Evolutionary conservation across 2,797 vertebrate genomes (phyloP).

Genomic region (Cyclura pinguis): DNA sequence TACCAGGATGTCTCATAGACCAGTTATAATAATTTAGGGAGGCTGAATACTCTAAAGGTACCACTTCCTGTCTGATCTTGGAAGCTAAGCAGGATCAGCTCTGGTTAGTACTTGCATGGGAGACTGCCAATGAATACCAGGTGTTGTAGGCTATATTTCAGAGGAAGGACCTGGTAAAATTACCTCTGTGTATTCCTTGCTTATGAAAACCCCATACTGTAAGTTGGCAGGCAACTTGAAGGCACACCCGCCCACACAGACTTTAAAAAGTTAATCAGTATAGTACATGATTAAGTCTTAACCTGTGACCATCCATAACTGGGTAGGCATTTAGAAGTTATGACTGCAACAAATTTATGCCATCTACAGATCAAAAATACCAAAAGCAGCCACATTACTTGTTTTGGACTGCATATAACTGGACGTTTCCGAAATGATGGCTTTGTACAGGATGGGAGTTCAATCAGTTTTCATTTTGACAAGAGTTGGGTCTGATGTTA

Average conservation of each 20-base stretch:
- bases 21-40: too few relatives aligned
- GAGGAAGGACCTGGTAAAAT: too few relatives aligned
- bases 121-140: too few relatives aligned
- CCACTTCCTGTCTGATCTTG: too few relatives aligned
- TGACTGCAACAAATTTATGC: conserved; percentile 6
- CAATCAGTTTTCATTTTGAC: neutral
- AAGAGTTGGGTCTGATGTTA: neutral
- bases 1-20: neutral
- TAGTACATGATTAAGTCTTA: neutral
- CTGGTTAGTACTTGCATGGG: too few relatives aligned
- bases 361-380: conserved; percentile 10
- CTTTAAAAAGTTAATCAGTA: neutral
- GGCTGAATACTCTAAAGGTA: too few relatives aligned
- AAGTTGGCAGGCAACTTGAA: too few relatives aligned
- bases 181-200: too few relatives aligned
- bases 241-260: neutral
- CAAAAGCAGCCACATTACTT: neutral
- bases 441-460: neutral
- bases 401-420: neutral
- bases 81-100: too few relatives aligned
- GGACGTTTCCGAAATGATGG: neutral
- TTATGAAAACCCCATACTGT: too few relatives aligned
- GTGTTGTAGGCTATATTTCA: too few relatives aligned
- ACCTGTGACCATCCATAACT: neutral
- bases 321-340: neutral